Base-by-base conservation (phyloP, 2,888 invertebrate species). In the Alsophila aescularia region DNA sequence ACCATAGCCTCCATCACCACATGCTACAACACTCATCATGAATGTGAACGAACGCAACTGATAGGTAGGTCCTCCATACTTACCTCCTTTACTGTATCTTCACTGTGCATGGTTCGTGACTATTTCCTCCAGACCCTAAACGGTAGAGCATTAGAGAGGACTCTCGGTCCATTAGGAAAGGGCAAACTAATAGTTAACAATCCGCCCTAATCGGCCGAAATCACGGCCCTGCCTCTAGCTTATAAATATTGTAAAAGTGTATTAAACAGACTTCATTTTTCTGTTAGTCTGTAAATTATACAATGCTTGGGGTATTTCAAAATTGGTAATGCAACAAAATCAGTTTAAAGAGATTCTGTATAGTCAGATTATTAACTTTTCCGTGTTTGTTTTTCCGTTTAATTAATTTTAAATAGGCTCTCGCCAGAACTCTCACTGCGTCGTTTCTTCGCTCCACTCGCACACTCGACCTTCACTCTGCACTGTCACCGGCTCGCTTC, bases 111-210 rank as follows among this genome's bases (percentile, higher is more conserved):
- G 31, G 44, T 50, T 43, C 37, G 49, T 42, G 58, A 39, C 56
- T 49, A 58, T 56, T 60, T 52, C 52, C 58, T 50, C 49, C 54
- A 55, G 54, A 40, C 58, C 47, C 53, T 55, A 55, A 64, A 58
- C 58, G 59, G 53, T 58, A 54, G 62, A 61, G 57, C 65, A 67
- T 66, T 61, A 65, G 59, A 48, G 45, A 49, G 57, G 47, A 54
- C 54, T 63, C 60, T 66, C 62, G 60, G 63, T 68, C 72, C 71
- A 74, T 75, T 76, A 73, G 56, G 62, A 57, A 62, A 63, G 67
- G 70, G 59, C 67, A 60, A 62, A 68, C 68, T 70, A 71, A 63
- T 66, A 64, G 60, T 63, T 67, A 66, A 58, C 61, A 61, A 63
- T 64, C 55, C 50, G 13, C 53, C 60, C 64, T 70, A 72, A 74